phyloP scores from a whole-genome alignment of 2,797 vertebrate genomes.

The Toxotes lorentzi region DNA sequence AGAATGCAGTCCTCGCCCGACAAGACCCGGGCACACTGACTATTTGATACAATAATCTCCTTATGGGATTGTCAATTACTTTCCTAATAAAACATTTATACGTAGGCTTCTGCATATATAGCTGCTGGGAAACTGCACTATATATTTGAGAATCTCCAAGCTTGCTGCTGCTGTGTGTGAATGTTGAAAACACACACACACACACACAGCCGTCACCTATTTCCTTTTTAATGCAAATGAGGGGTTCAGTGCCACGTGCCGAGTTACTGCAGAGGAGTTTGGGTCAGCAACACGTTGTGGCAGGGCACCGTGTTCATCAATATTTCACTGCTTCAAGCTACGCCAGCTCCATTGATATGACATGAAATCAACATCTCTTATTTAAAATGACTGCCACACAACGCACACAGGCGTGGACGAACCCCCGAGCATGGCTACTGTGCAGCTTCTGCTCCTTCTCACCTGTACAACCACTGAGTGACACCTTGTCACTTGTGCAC shows the following conservation, averaged over 20 bases:
- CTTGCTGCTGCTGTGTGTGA: neutral
- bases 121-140: constrained; percentile 43
- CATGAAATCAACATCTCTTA: constrained; percentile 26
- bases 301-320: constrained; percentile 39
- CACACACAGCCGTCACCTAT: neutral
- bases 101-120: constrained; percentile 32
- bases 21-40: constrained; percentile 36
- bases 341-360: constrained; percentile 12
- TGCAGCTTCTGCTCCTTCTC: neutral
- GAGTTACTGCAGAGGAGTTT: constrained; percentile 36
- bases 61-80: constrained; percentile 69
- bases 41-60: constrained; percentile 65
- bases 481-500: constrained; percentile 26
- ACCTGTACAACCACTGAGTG: constrained; percentile 1
- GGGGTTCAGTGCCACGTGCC: constrained; percentile 38
- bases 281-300: constrained; percentile 36
- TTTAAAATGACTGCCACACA: constrained; percentile 1
- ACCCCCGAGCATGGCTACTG: neutral
- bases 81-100: constrained; percentile 70
- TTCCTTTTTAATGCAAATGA: constrained; percentile 50
- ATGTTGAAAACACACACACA: neutral
- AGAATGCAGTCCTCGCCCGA: constrained; percentile 13
- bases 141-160: constrained; percentile 35
- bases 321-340: constrained; percentile 39
- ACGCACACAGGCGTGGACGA: neutral